A percentile compares a stretch with the other conserved stretches of the same genome.
Evolutionary conservation across 2,113 vertebrate genomes (phyloP).

Genomic region (Cyrtonyx montezumae): DNA sequence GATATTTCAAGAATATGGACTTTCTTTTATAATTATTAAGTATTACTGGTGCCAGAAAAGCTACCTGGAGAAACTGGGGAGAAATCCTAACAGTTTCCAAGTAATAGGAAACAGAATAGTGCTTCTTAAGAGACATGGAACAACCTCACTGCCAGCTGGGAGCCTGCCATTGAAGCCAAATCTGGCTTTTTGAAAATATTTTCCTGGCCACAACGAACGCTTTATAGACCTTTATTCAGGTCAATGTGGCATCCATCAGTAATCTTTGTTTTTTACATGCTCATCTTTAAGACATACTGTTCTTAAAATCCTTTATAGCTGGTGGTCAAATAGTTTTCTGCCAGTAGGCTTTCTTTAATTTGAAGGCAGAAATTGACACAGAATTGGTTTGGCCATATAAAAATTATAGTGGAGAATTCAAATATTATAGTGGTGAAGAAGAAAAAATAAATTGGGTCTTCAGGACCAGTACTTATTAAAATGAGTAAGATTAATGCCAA

Average conservation of each 20-base stretch:
- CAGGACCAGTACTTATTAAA: not conserved
- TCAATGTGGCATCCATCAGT: not conserved
- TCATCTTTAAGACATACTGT: not conserved
- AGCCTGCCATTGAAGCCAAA: not conserved
- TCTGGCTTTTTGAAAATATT: constrained; percentile 9
- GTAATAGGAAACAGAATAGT: not conserved
- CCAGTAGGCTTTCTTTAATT: not conserved
- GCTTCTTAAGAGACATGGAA: constrained; percentile 11
- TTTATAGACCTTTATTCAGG: not conserved
- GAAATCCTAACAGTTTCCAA: not conserved
- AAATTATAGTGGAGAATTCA: not conserved
- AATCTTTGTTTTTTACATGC: not conserved
- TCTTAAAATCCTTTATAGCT: constrained; percentile 7
- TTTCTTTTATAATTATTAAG: not conserved
- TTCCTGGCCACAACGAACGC: not conserved
- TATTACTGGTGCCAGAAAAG: not conserved
- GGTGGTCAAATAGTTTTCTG: not conserved
- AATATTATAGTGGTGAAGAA: not conserved
- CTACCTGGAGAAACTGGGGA: not conserved
- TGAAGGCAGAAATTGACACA: not conserved
- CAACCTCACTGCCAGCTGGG: not conserved
- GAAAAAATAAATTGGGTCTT: not conserved
- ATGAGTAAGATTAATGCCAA: not conserved
- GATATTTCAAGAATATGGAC: not conserved
- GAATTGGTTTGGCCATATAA: not conserved